A percentile compares a stretch with the other conserved stretches of the same genome.
Evolutionary conservation across 2,113 vertebrate genomes (phyloP).

Genomic region (Sarotherodon lohbergeri): DNA sequence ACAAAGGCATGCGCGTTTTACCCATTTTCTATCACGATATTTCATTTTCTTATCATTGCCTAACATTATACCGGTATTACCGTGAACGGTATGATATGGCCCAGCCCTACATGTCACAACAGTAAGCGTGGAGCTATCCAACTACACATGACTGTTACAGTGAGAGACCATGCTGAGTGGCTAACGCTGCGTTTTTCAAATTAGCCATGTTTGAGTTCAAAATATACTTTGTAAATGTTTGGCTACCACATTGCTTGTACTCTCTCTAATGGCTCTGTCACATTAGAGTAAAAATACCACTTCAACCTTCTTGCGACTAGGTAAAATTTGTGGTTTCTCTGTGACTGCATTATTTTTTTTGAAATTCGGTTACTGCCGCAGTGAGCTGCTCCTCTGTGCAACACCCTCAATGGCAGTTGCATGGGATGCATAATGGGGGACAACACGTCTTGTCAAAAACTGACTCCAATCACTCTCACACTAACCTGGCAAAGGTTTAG

Average conservation of each 20-base stretch:
- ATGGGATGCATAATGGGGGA: not conserved
- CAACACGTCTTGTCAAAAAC: not conserved
- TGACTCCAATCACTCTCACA: not conserved
- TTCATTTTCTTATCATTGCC: not conserved
- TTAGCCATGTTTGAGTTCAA: not conserved
- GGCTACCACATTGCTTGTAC: not conserved
- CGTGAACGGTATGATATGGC: not conserved
- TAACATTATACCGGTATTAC: not conserved
- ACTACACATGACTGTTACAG: not conserved
- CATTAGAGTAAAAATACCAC: not conserved
- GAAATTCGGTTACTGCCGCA: fast-evolving
- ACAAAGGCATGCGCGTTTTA: not conserved
- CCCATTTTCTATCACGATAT: not conserved
- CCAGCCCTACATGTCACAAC: not conserved
- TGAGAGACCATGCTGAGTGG: not conserved
- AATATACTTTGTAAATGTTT: not conserved
- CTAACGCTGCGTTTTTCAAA: not conserved
- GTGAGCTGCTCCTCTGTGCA: not conserved
- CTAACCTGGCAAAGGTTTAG: not conserved
- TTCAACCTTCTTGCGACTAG: not conserved
- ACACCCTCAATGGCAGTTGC: too few species aligned
- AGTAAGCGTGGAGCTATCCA: not conserved
- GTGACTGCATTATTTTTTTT: not conserved
- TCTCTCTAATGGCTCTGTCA: not conserved
- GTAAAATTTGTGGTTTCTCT: not conserved